phyloP scores from a whole-genome alignment of 2,113 vertebrate genomes.

The Ophthalmolycus amberensis region DNA sequence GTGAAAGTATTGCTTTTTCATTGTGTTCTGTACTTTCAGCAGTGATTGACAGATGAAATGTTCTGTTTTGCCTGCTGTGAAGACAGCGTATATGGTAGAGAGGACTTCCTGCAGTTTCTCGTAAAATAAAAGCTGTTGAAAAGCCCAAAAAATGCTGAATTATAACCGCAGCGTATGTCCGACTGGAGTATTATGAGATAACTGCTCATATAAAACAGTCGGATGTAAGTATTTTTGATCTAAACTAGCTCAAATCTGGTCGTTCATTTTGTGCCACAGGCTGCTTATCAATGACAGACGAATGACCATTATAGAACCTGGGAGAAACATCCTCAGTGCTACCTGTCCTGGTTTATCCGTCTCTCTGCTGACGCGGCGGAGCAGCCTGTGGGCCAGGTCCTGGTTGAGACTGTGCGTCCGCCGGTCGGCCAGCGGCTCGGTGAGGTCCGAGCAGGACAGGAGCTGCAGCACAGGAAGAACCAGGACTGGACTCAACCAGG shows the following conservation, averaged over 20 bases:
- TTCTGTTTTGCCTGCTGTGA: no score
- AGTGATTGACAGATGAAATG: no score
- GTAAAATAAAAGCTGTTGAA: no score
- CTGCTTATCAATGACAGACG: no score
- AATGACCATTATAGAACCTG: no score
- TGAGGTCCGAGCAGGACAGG: constrained; percentile 84
- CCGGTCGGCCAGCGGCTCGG: constrained; percentile 82
- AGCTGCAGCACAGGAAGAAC: constrained; percentile 93
- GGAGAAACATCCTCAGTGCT: not conserved
- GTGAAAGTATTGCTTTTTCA: no score
- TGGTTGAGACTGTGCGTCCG: constrained; percentile 81
- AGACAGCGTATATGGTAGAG: no score
- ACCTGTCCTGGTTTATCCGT: constrained; percentile 39
- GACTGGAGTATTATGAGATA: not conserved
- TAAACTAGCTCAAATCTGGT: not conserved
- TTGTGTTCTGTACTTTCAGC: no score
- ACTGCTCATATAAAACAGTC: not conserved
- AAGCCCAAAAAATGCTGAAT: not conserved
- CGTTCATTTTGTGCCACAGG: not conserved
- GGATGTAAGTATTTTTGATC: not conserved
- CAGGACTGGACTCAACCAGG: constrained; percentile 81
- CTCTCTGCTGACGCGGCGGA: constrained; percentile 76
- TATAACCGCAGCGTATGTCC: not conserved
- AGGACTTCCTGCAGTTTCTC: no score
- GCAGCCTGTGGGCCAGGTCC: constrained; percentile 83